Evolutionary conservation across 2,113 vertebrate genomes (phyloP).

Genomic region (Myocastor coypus): DNA sequence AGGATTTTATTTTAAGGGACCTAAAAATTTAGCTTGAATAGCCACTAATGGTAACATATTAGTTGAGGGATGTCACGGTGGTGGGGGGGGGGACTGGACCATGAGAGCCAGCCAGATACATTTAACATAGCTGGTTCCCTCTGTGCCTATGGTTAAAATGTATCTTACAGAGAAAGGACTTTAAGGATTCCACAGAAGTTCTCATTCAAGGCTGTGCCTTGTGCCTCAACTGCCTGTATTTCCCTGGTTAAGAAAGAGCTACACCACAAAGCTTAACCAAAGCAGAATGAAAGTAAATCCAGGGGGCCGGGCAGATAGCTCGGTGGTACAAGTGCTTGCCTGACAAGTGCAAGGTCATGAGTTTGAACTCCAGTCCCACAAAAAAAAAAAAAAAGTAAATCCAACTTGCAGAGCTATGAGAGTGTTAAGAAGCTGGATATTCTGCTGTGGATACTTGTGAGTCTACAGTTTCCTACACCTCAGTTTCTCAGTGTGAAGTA

Average conservation of each 20-base stretch:
- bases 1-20: conserved; percentile 73
- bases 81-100: too few relatives aligned
- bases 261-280: background rate
- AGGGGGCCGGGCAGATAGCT: too few relatives aligned
- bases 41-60: conserved; percentile 63
- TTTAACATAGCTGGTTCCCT: conserved; percentile 34
- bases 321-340: too few relatives aligned
- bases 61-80: background rate
- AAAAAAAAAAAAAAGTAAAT: too few relatives aligned
- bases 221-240: background rate
- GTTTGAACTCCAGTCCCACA: too few relatives aligned
- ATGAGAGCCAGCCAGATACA: background rate
- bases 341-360: too few relatives aligned
- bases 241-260: conserved; percentile 15
- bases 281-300: conserved; percentile 9
- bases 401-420: background rate
- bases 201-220: background rate
- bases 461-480: background rate
- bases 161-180: background rate
- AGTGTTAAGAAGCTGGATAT: background rate
- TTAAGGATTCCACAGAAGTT: background rate
- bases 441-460: background rate
- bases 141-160: conserved; percentile 22
- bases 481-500: background rate
- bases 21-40: conserved; percentile 70